A percentile compares a stretch with the other conserved stretches of the same genome.
Evolutionary conservation across 2,113 vertebrate genomes (phyloP).

Genomic region (Uropsilus gracilis): DNA sequence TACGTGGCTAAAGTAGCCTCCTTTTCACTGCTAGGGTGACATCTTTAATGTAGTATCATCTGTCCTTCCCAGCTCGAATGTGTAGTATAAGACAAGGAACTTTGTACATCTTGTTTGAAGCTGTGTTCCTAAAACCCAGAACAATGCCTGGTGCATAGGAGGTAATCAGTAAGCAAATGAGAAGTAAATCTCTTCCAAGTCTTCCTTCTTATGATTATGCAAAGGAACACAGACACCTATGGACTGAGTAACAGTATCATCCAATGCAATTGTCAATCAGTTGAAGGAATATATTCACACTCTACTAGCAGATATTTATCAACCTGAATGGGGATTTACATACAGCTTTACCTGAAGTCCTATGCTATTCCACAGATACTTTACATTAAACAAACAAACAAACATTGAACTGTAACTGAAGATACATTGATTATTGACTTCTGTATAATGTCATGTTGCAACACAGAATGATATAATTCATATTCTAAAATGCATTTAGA

Average conservation of each 20-base stretch:
- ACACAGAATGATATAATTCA: not conserved
- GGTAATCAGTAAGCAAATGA: not conserved
- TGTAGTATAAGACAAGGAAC: not conserved
- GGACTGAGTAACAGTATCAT: not conserved
- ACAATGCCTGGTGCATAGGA: not conserved
- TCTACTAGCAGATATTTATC: conserved; percentile 23
- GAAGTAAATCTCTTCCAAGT: not conserved
- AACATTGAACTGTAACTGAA: not conserved
- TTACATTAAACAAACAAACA: not conserved
- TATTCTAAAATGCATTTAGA: not conserved
- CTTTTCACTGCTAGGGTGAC: fast-evolving
- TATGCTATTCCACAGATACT: not conserved
- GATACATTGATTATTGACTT: not conserved
- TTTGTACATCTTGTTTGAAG: not conserved
- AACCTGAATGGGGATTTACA: not conserved
- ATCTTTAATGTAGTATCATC: not conserved
- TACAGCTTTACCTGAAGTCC: not conserved
- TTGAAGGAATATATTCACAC: not conserved
- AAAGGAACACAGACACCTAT: not conserved
- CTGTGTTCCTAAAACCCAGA: not conserved
- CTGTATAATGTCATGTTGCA: not conserved
- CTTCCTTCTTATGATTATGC: not conserved
- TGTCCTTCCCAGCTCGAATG: not conserved
- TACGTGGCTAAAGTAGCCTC: not conserved
- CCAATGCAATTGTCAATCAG: not conserved